Evolutionary conservation across 2,797 vertebrate species (phyloP), one percentile per base, ranked within the genome.

Genomic region (Jordanella pulchra): DNA sequence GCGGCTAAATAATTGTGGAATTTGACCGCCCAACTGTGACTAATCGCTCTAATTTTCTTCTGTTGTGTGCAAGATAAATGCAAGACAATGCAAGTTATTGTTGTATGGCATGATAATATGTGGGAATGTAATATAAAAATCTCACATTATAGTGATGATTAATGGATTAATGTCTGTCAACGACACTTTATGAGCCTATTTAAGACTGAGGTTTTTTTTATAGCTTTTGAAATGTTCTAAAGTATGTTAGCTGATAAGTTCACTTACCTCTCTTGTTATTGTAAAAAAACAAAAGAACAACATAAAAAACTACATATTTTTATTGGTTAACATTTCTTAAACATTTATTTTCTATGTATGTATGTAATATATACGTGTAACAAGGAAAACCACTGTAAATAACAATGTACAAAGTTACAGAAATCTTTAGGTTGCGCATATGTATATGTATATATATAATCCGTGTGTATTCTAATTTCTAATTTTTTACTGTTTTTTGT

Each of bases 111-210:
- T 76, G 65, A 53, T 78, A 48, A 75, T 78, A 72, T 75, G 54
- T 65, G 71, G 76, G 60, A 84, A 83, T 88, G 72, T 84, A 81
- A 77, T 44, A 21, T 68, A 67, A 28, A 30, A 69, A 65, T 73
- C 39, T 56, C 67, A 75, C 45, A 61, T 80, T 79, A 71, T 64
- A 78, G 15, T 63, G 79, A 80, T 64, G 55, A 74, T 53, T 78
- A 79, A 89, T 89, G 84, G 55, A 74, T 53, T 78, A 79, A 89
- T 89, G 84, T 84, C 79, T 61, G 80, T 86, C 84, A 88, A 87
- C 91, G 89, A 86, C 89, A 84, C 66, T 78, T 50, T n/a, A 51
- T 65, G 72, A 58, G 64, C 45, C 55, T 35, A 68, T 54, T 60
- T 66, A 76, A 63, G 72, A 69, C 53, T 68, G 32, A 17, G n/a